Conservation (phyloP, 2,113 vertebrate genomes). For the Poicephalus gulielmi region DNA sequence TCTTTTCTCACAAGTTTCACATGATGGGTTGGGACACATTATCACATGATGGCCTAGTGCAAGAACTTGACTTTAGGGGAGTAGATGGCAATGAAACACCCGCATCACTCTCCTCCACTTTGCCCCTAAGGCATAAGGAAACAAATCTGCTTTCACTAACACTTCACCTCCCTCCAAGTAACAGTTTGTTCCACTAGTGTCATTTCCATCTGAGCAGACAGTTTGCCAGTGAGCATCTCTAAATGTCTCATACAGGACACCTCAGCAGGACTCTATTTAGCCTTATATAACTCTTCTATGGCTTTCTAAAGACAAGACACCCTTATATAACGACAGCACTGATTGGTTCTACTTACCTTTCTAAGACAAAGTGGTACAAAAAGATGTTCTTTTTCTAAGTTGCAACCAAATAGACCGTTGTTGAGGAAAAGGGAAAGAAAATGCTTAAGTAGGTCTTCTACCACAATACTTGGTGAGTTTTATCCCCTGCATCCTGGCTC, state of each 20-base stretch:
- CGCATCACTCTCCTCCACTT: neutral
- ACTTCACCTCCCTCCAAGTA: neutral
- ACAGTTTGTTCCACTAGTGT: neutral
- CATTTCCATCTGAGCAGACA: neutral
- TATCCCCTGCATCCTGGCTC: neutral
- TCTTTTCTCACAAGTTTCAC: neutral
- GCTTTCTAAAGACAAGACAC: neutral
- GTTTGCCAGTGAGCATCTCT: neutral
- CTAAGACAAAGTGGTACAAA: neutral
- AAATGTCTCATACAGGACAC: neutral
- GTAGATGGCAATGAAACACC: neutral
- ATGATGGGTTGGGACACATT: accelerated
- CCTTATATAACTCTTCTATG: neutral
- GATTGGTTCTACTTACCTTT: neutral
- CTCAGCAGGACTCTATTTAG: neutral
- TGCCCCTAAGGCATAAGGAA: neutral
- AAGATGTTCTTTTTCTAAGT: neutral
- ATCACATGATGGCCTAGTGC: too few species aligned
- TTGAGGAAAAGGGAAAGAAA: neutral
- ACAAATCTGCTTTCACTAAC: neutral
- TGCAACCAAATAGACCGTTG: neutral
- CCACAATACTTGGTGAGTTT: neutral
- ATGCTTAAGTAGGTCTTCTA: neutral
- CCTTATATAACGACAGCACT: neutral
- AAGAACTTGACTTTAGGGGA: neutral